Conservation (phyloP, 2,888 invertebrate genomes). For the Litoditis marina region DNA sequence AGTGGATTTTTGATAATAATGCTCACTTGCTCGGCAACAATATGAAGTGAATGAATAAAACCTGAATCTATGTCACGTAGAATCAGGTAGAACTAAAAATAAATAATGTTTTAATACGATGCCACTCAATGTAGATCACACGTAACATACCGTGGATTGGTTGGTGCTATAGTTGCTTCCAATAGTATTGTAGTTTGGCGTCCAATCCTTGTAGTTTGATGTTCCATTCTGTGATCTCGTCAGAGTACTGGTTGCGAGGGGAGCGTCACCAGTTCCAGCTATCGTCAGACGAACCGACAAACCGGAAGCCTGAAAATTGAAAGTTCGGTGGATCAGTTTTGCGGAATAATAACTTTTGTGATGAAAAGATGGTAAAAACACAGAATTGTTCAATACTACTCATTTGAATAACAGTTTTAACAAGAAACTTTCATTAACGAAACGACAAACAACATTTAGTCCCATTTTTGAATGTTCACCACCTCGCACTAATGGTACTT, state of each 20-base stretch:
- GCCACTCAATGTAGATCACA: no score
- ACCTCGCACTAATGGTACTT: no score
- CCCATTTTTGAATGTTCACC: no score
- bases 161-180: background rate
- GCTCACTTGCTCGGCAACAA: no score
- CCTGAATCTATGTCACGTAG: no score
- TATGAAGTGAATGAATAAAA: background rate
- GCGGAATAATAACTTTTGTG: background rate
- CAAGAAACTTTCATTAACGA: no score
- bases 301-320: conserved; percentile 70
- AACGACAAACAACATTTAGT: no score
- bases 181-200: no score
- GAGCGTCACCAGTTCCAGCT: conserved; percentile 58
- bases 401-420: background rate
- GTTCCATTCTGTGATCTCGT: conserved; percentile 19
- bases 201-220: no score
- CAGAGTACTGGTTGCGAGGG: conserved; percentile 31
- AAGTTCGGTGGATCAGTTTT: background rate
- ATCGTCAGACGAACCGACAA: conserved; percentile 71
- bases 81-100: no score
- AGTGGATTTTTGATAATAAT: no score
- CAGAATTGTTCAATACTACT: background rate
- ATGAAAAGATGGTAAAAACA: background rate
- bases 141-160: background rate
- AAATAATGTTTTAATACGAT: no score